Evolutionary conservation across 2,888 invertebrate genomes (phyloP).

Genomic region (Lysandra coridon): DNA sequence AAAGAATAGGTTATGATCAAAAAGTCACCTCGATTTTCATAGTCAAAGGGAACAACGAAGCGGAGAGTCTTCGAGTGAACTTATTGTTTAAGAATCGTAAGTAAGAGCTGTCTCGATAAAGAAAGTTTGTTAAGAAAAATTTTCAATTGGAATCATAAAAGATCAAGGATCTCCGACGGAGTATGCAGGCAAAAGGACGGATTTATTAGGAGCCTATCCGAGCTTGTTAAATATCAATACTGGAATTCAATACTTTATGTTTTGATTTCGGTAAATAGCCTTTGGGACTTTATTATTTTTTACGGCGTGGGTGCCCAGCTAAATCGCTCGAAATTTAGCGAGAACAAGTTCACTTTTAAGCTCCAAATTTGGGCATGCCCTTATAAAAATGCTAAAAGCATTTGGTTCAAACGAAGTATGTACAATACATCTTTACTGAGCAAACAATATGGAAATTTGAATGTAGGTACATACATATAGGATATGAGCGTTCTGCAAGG

Average conservation of each 20-base stretch:
- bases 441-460: constrained; percentile 37
- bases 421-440: not conserved
- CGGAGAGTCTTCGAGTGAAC: not conserved
- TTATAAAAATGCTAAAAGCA: not conserved
- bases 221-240: constrained; percentile 1
- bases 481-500: constrained; percentile 41
- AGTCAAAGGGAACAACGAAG: not conserved
- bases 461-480: constrained; percentile 39
- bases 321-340: not conserved
- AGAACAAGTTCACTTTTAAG: not conserved
- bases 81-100: not conserved
- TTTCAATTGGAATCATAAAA: not conserved
- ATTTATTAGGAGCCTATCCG: not conserved
- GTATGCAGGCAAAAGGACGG: not conserved
- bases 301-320: not conserved
- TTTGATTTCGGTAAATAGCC: not conserved
- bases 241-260: not conserved
- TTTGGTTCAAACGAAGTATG: constrained; percentile 20
- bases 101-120: not conserved
- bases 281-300: not conserved
- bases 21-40: not conserved
- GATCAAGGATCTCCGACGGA: not conserved
- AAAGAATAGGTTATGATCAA: not conserved
- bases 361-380: not conserved
- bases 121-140: not conserved